Evolutionary conservation across 2,888 invertebrate genomes (phyloP).

Genomic region (Apodemia hepburni): DNA sequence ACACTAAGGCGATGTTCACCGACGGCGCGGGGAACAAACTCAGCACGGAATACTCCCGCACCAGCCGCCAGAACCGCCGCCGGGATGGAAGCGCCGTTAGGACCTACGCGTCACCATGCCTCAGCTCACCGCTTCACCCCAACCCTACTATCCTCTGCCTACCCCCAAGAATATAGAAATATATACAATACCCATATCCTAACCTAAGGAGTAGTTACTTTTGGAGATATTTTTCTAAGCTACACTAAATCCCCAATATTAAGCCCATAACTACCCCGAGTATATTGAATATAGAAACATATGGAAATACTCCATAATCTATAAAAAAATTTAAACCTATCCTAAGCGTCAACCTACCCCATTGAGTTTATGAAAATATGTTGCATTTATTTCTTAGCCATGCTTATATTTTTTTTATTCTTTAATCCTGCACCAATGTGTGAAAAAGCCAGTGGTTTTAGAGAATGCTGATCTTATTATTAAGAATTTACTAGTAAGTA

Average conservation of each 20-base stretch:
- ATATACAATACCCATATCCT: too few relatives aligned
- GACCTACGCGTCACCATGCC: constrained; percentile 83
- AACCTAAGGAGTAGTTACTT: too few relatives aligned
- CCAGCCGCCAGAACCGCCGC: constrained; percentile 93
- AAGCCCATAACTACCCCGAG: too few relatives aligned
- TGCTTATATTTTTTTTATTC: too few relatives aligned
- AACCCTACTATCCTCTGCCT: constrained; percentile 18
- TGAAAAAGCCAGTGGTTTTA: too few relatives aligned
- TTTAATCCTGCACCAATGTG: too few relatives aligned
- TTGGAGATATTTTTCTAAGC: too few relatives aligned
- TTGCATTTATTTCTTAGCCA: background rate
- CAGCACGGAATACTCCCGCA: constrained; percentile 90
- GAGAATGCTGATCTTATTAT: too few relatives aligned
- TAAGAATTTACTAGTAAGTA: too few relatives aligned
- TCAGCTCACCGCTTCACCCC: constrained; percentile 66
- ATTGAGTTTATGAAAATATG: background rate
- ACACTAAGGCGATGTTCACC: constrained; percentile 96
- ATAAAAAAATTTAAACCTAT: background rate
- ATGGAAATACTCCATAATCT: background rate
- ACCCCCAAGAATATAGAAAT: background rate
- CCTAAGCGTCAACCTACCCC: background rate
- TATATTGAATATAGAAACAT: background rate
- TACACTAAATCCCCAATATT: too few relatives aligned
- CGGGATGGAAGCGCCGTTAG: constrained; percentile 94
- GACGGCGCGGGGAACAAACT: constrained; percentile 94